phyloP scores from a whole-genome alignment of 1,140 invertebrate genomes.

The Macrocentrus cingulum region DNA sequence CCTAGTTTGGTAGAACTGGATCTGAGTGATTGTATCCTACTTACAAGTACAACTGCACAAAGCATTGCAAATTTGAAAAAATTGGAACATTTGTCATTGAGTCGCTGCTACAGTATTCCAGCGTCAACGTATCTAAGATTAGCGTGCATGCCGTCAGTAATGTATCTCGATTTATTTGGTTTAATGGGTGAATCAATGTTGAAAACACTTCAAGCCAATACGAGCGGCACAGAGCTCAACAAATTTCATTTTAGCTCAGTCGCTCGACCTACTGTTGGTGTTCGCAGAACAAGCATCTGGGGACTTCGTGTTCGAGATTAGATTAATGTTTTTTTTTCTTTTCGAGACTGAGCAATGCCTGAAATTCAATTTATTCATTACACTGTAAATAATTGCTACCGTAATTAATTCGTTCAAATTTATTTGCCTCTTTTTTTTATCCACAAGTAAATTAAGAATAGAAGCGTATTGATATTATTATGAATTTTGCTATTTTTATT shows the following conservation, averaged over 20 bases:
- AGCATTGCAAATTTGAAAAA: conserved; percentile 66
- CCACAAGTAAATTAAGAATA: background rate
- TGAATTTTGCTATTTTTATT: no score
- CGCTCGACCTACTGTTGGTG: conserved; percentile 84
- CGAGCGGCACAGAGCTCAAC: conserved; percentile 65
- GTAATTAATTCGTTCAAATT: no score
- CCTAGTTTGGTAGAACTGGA: conserved; percentile 79
- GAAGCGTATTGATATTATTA: no score
- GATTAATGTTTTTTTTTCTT: conserved; percentile 9
- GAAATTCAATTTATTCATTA: no score
- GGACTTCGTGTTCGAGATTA: conserved; percentile 80
- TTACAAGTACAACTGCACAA: conserved; percentile 65
- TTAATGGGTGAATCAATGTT: conserved; percentile 66
- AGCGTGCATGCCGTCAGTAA: conserved; percentile 63
- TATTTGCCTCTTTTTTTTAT: no score
- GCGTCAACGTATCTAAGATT: conserved; percentile 58
- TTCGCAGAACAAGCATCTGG: conserved; percentile 85
- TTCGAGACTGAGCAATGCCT: background rate
- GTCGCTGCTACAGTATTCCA: conserved; percentile 80
- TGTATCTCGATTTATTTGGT: conserved; percentile 77
- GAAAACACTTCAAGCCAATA: conserved; percentile 61
- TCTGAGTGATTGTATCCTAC: conserved; percentile 78
- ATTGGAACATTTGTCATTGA: conserved; percentile 81
- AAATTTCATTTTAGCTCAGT: conserved; percentile 76
- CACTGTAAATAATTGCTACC: no score